Base-by-base conservation (phyloP, 2,113 vertebrate genomes). In the Pagrus major region DNA sequence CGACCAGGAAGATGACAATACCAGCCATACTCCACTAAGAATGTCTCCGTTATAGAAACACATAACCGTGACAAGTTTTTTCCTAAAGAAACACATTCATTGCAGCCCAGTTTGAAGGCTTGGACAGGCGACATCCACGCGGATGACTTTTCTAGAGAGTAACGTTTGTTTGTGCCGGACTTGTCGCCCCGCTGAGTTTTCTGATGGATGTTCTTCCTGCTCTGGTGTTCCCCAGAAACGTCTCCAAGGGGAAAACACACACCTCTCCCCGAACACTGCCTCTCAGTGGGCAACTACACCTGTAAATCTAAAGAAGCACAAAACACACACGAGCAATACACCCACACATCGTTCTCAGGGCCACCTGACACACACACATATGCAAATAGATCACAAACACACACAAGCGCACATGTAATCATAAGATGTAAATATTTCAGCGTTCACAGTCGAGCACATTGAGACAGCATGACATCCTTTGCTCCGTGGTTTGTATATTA, bases 321-420 rank as follows among this genome's bases (percentile, higher is more conserved):
- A 94, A 83, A 78, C 70, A 76, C 83, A 72, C 58, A 82, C 52
- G 9, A 78, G 81, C 88, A 91, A 86, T 87, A 87, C 76, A 86
- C 71, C n/a, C 73, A 70, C 87, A 31, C 90, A 80, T 83, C 0
- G 51, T 86, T 88, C 93, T 95, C 94, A 94, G 94, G 94, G 91
- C 86, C 76, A 86, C 89, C 87, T 88, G 91, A 82, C 90, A 90
- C 85, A 75, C 25, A 70, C 39, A 58, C 23, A 18, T 41, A 83
- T 52, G 69, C 61, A 84, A 71, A 86, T 21, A 65, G 54, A 42
- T 69, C 37, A n/a, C 49, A 39, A 47, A 65, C 18, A 74, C 61
- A 42, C 21, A 31, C 64, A 81, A 79, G 61, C 77, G 73, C 84
- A 80, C 37, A 69, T 9, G 15, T 47, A 49, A 66, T 77, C 37